Conservation (phyloP, 2,888 invertebrate species). For the Lymantria dispar region DNA sequence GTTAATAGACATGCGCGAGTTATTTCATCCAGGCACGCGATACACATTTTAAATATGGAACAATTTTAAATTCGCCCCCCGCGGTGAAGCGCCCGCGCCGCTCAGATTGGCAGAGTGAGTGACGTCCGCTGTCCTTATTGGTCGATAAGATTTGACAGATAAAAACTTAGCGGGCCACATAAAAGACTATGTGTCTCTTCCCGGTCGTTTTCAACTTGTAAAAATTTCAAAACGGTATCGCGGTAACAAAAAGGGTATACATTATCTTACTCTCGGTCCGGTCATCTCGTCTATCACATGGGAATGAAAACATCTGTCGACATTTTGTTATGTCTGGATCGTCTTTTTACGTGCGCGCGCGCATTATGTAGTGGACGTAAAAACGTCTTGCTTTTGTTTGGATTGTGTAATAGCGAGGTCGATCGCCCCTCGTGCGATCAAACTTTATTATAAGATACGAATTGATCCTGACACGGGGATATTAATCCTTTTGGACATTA, state of each 20-base stretch:
- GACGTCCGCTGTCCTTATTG: conserved; percentile 80
- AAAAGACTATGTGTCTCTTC: conserved; percentile 72
- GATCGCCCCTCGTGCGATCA: conserved; percentile 55
- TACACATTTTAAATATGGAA: conserved; percentile 62
- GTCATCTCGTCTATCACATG: conserved; percentile 66
- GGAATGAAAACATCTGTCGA: conserved; percentile 77
- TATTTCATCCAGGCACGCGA: conserved; percentile 72
- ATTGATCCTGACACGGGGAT: conserved; percentile 39
- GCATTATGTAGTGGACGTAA: conserved; percentile 52
- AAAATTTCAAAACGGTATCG: conserved; percentile 70
- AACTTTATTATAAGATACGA: conserved; percentile 49
- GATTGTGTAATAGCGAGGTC: conserved; percentile 59
- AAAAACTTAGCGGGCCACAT: conserved; percentile 69
- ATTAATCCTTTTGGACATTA: conserved; percentile 47
- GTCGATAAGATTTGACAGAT: conserved; percentile 80
- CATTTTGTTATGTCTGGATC: conserved; percentile 57
- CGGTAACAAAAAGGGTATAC: conserved; percentile 57
- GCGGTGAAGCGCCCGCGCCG: conserved; percentile 63
- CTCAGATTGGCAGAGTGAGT: conserved; percentile 78
- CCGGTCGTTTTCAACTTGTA: conserved; percentile 66
- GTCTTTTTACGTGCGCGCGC: conserved; percentile 51
- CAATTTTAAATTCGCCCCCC: conserved; percentile 72
- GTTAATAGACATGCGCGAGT: conserved; percentile 54
- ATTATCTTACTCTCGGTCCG: conserved; percentile 45
- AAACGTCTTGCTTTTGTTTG: conserved; percentile 54